A percentile compares a stretch with the other conserved stretches of the same genome.
Evolutionary conservation across 2,113 vertebrate species (phyloP).

Genomic region (Gavia stellata): DNA sequence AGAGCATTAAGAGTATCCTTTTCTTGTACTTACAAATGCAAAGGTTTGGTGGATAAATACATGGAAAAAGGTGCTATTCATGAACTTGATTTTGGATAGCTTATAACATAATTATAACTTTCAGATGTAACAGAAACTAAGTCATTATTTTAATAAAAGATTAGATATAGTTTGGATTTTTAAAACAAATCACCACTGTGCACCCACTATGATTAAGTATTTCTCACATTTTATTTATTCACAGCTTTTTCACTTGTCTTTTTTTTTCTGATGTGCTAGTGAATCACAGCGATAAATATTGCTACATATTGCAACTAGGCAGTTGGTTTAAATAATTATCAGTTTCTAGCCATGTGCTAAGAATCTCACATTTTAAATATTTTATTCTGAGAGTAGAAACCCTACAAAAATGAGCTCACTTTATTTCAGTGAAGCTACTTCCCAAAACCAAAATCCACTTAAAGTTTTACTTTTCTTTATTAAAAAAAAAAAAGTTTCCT

Average conservation of each 20-base stretch:
- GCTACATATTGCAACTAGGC: neutral
- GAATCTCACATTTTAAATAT: neutral
- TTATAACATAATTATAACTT: neutral
- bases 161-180: neutral
- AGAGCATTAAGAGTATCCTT: neutral
- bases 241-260: neutral
- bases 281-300: neutral
- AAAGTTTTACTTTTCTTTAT: neutral
- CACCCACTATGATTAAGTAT: neutral
- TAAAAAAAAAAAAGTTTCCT: neutral
- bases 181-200: neutral
- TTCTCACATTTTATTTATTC: neutral
- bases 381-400: neutral
- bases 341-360: neutral
- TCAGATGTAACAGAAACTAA: neutral
- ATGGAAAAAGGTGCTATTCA: neutral
- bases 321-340: slow-evolving; percentile 10
- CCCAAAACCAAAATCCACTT: neutral
- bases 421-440: neutral
- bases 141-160: neutral
- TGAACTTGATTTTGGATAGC: neutral
- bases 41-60: neutral
- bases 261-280: neutral
- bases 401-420: neutral
- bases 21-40: neutral